phyloP scores from a whole-genome alignment of 2,797 vertebrate species.

The Spinus olivaceus region DNA sequence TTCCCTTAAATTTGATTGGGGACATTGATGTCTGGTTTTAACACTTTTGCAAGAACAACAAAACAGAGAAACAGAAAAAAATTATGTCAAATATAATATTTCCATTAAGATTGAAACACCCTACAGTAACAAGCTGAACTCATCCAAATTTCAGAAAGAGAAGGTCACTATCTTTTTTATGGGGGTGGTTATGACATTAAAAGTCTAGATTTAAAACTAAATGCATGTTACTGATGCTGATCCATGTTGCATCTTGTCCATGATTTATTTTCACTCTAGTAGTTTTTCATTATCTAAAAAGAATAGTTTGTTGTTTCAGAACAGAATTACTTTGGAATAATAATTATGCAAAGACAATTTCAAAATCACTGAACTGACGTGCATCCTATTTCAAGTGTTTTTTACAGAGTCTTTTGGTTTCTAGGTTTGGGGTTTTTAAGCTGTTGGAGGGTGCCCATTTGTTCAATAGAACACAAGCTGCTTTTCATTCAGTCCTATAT shows the following conservation, averaged over 20 bases:
- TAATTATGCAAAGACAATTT: not conserved
- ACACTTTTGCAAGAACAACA: not conserved
- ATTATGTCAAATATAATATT: not conserved
- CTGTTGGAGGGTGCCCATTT: not conserved
- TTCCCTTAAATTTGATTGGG: not conserved
- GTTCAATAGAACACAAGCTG: not conserved
- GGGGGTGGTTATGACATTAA: rapidly evolving
- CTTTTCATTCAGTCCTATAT: not conserved
- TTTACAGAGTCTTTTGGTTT: not conserved
- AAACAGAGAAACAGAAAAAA: not conserved
- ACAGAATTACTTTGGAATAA: not conserved
- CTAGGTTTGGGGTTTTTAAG: not conserved
- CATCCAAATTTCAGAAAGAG: not conserved
- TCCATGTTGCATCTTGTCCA: not conserved
- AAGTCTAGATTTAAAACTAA: not conserved
- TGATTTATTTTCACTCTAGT: not conserved
- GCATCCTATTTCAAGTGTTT: not conserved
- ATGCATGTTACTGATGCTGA: not conserved
- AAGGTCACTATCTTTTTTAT: not conserved
- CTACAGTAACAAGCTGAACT: not conserved
- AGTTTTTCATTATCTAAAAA: not conserved
- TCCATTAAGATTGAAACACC: not conserved
- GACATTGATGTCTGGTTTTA: not conserved
- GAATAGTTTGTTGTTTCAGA: not conserved
- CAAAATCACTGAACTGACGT: not conserved